Evolutionary conservation across 2,888 invertebrate genomes (phyloP).

Genomic region (Psylliodes chrysocephalus): DNA sequence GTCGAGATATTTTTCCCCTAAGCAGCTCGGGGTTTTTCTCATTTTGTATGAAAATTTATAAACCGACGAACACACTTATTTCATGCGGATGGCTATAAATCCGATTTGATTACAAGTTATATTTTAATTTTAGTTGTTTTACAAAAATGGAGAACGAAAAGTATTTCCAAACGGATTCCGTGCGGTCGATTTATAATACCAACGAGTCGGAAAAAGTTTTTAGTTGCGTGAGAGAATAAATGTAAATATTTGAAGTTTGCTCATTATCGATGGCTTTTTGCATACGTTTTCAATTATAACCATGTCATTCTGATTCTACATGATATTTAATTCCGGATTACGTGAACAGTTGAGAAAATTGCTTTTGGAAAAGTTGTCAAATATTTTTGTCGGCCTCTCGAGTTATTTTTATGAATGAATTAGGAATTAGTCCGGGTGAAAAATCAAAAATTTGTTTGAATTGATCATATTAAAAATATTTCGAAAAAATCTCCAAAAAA

Average conservation of each 20-base stretch:
- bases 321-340: constrained; percentile 15
- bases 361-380: no score
- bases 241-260: constrained; percentile 42
- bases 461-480: no score
- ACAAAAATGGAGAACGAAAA: constrained; percentile 41
- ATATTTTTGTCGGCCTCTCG: no score
- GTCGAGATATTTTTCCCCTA: constrained; percentile 52
- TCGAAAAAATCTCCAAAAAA: no score
- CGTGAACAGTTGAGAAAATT: constrained; percentile 13
- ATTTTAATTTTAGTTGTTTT: constrained; percentile 39
- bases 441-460: no score
- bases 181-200: constrained; percentile 30
- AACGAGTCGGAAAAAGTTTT: constrained; percentile 34
- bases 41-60: constrained; percentile 46
- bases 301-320: constrained; percentile 33
- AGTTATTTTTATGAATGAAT: no score
- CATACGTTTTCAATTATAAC: constrained; percentile 39
- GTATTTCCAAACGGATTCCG: constrained; percentile 36
- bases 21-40: constrained; percentile 38
- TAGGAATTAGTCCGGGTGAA: no score
- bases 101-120: constrained; percentile 37
- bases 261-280: constrained; percentile 39
- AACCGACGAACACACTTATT: constrained; percentile 42
- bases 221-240: constrained; percentile 37
- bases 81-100: constrained; percentile 42